Percentiles rank a stretch among this genome's conserved stretches.
Evolutionary conservation across 2,888 invertebrate genomes (phyloP).

Genomic region (Hipparchia semele): DNA sequence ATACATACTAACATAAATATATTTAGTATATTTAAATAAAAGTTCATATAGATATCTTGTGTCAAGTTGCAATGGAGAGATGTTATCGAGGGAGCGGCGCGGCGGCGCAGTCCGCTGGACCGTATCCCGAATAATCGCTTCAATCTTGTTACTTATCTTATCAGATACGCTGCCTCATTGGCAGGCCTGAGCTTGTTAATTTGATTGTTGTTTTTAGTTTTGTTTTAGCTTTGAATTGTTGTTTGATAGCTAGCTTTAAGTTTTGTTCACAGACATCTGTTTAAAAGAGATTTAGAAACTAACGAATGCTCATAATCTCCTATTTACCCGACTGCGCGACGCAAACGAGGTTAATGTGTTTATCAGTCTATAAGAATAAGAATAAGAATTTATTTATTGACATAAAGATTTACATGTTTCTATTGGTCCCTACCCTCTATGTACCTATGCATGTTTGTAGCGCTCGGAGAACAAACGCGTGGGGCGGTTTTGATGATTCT

Average conservation of each 20-base stretch:
- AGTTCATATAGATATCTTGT: conserved; percentile 14
- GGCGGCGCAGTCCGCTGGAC: conserved; percentile 30
- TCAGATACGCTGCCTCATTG: conserved; percentile 26
- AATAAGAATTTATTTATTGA: no score
- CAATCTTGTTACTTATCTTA: conserved; percentile 29
- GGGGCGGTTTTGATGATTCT: no score
- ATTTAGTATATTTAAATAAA: not conserved
- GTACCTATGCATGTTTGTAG: no score
- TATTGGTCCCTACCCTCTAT: no score
- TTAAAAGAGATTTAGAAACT: no score
- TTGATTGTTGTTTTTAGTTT: conserved; percentile 29
- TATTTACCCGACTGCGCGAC: no score
- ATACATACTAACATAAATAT: not conserved
- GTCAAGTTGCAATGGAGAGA: conserved; percentile 12
- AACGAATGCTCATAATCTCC: no score
- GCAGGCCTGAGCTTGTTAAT: conserved; percentile 26
- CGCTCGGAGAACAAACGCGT: no score
- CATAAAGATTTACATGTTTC: no score
- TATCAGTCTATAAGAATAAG: no score
- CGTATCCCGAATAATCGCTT: conserved; percentile 34
- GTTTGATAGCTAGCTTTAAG: conserved; percentile 1
- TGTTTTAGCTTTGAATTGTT: conserved; percentile 17
- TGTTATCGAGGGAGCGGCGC: conserved; percentile 17
- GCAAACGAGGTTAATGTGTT: no score
- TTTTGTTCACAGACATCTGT: no score